Evolutionary conservation across 2,888 invertebrate species (phyloP).

Genomic region (Ochropacha duplaris): DNA sequence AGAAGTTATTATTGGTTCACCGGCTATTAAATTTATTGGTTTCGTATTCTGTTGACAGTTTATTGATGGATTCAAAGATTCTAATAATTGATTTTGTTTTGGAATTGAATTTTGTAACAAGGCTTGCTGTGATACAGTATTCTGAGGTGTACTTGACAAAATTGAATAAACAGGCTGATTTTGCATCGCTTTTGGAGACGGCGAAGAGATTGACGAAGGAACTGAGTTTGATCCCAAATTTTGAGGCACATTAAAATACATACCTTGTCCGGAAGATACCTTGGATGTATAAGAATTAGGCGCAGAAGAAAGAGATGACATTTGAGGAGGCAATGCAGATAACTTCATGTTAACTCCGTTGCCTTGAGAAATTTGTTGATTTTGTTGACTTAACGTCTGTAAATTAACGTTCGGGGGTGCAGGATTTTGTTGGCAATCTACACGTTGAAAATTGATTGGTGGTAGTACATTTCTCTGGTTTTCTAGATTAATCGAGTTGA

Average conservation of each 20-base stretch:
- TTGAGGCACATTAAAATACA: neutral
- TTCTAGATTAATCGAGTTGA: neutral
- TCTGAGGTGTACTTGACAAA: neutral
- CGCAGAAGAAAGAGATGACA: neutral
- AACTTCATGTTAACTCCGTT: neutral
- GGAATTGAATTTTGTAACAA: neutral
- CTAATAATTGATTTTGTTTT: neutral
- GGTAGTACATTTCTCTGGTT: neutral
- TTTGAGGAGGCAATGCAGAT: neutral
- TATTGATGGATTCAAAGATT: neutral
- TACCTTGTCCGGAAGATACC: neutral
- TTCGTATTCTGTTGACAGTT: neutral
- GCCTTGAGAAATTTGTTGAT: neutral
- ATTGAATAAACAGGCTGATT: neutral
- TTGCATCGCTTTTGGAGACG: neutral
- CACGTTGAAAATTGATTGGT: slow-evolving; percentile 5
- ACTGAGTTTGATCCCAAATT: neutral
- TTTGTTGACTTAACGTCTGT: neutral
- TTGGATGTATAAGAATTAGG: neutral
- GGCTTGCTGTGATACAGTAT: neutral
- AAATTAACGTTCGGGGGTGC: neutral
- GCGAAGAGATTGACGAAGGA: neutral
- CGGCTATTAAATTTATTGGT: slow-evolving; percentile 1
- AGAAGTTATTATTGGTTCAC: slow-evolving; percentile 1
- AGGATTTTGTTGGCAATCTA: slow-evolving; percentile 4